phyloP scores from a whole-genome alignment of 2,113 vertebrate genomes.

The Microcebus lehilahytsara region DNA sequence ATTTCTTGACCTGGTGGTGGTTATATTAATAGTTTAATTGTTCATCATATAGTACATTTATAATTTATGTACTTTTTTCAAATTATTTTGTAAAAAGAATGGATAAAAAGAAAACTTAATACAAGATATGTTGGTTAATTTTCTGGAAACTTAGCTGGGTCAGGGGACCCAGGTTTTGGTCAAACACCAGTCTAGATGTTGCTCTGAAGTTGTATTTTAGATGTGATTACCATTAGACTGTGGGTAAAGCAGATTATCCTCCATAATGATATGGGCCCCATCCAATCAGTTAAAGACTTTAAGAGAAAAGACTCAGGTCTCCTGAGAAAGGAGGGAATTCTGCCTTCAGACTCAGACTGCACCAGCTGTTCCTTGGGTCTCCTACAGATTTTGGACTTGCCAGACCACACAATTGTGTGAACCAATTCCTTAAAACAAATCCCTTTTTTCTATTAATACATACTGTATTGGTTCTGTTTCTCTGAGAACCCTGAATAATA shows the following conservation, averaged over 20 bases:
- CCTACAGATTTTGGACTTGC: background rate
- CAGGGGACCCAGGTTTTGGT: background rate
- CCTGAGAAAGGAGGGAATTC: background rate
- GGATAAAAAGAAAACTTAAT: conserved; percentile 29
- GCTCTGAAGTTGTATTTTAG: background rate
- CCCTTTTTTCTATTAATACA: background rate
- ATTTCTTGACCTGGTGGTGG: background rate
- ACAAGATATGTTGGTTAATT: conserved; percentile 8
- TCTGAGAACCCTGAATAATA: background rate
- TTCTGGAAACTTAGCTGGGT: background rate
- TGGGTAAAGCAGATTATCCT: background rate
- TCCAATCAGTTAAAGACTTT: background rate
- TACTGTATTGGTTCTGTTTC: conserved; percentile 16
- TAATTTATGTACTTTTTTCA: conserved; percentile 14
- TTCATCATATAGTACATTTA: conserved; percentile 5
- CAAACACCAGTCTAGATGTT: background rate
- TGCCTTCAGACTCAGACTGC: background rate
- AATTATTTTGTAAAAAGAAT: conserved; percentile 28
- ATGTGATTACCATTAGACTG: conserved; percentile 4
- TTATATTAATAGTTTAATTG: conserved; percentile 6
- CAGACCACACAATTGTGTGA: background rate
- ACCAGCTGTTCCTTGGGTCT: background rate
- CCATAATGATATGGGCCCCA: background rate
- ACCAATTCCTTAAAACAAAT: conserved; percentile 14
- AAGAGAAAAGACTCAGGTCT: background rate